Percentiles rank a stretch among this genome's conserved stretches.
These are phyloP conservation scores for Schizothorax lantsangensis DNA, from an alignment of 2,797 vertebrate species.

Conservation along the genomic window DNA sequence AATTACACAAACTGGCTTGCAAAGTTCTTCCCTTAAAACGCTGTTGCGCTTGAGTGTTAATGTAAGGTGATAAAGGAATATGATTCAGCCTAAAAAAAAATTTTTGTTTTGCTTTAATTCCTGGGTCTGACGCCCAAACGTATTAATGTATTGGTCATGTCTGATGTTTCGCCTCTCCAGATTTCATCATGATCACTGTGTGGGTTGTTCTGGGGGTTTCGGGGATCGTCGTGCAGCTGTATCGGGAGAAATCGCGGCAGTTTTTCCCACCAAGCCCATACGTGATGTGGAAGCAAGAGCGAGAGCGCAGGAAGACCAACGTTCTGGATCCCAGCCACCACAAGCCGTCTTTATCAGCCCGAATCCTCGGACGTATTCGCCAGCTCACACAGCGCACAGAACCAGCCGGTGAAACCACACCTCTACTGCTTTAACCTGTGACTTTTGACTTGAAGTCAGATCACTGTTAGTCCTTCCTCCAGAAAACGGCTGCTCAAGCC, in stretches of 20 bases:
- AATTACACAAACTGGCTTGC: neutral
- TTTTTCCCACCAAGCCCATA: constrained; percentile 93
- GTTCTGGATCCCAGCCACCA: constrained; percentile 95
- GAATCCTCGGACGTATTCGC: constrained; percentile 75
- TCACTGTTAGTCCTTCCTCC: neutral
- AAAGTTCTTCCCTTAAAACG: neutral
- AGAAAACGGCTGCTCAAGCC: neutral
- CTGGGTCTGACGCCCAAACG: neutral
- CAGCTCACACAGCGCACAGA: constrained; percentile 79
- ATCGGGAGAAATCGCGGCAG: constrained; percentile 81
- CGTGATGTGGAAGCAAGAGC: constrained; percentile 87
- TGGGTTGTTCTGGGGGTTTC: constrained; percentile 86
- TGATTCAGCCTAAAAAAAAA: neutral
- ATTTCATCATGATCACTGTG: constrained; percentile 85
- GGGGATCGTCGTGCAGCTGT: constrained; percentile 86
- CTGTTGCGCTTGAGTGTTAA: neutral
- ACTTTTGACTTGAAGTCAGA: neutral
- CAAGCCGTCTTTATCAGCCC: constrained; percentile 83
- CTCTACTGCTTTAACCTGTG: constrained; percentile 83
- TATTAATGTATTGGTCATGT: neutral
- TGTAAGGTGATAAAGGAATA: neutral
- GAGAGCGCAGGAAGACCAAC: constrained; percentile 90
- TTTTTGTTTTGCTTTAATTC: neutral
- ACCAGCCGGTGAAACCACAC: constrained; percentile 87
- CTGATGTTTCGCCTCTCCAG: constrained; percentile 67